Percentiles rank a stretch among this genome's conserved stretches.
Conservation (phyloP, 2,797 vertebrate species). For the Sebastes taczanowskii region DNA sequence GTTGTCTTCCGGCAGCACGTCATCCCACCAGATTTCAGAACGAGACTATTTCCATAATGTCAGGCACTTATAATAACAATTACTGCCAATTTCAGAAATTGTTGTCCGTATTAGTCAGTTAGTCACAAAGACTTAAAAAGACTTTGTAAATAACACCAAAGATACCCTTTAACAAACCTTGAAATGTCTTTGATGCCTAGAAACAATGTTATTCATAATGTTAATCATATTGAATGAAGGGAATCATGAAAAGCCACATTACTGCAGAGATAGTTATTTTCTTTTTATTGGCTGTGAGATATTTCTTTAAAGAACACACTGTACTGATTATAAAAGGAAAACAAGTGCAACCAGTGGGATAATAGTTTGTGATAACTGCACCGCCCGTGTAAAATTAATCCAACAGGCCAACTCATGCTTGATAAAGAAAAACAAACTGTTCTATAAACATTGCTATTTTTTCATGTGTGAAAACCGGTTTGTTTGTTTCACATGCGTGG, state of each 20-base stretch:
- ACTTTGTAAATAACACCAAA: too few relatives aligned
- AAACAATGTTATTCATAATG: background rate
- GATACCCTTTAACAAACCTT: background rate
- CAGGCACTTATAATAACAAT: too few relatives aligned
- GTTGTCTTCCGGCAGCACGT: too few relatives aligned
- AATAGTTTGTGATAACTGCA: conserved; percentile 21
- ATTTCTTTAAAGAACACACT: background rate
- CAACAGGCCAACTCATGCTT: background rate
- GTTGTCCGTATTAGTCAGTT: too few relatives aligned
- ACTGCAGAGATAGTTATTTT: background rate
- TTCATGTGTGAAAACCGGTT: background rate
- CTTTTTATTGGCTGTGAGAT: background rate
- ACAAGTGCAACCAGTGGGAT: background rate
- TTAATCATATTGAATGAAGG: background rate
- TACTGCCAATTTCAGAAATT: too few relatives aligned
- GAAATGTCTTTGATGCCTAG: background rate
- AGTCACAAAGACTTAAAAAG: too few relatives aligned
- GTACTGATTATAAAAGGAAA: conserved; percentile 5
- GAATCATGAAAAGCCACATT: background rate
- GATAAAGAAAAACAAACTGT: conserved; percentile 3
- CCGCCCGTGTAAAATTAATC: conserved; percentile 1
- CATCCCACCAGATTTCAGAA: too few relatives aligned
- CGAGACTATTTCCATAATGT: too few relatives aligned
- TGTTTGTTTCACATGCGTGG: background rate
- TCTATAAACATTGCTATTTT: conserved; percentile 1